Base-by-base conservation (phyloP, 1,140 invertebrate species). In the Diploscapter pachys region DNA sequence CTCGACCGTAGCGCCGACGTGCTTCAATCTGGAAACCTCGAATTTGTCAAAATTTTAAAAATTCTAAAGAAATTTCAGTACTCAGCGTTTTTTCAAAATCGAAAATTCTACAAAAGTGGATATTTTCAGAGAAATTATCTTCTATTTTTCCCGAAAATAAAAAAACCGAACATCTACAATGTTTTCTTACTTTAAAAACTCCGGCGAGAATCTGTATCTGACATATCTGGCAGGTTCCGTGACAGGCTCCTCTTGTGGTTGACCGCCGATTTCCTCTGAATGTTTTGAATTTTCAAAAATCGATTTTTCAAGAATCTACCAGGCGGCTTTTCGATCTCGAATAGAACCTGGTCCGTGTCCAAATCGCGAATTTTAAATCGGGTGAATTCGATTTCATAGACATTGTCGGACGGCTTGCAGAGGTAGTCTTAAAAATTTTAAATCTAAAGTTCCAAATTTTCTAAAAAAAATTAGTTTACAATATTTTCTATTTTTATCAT, bases 351-450 rank as follows among this genome's bases (percentile, higher is more conserved):
- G 48, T 92, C 93, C 76, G 92, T 93, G 82, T 98, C 95, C 84
- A 98, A 89, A 87, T 99, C 95, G 72, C 96, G 89, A 77, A 99
- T 94, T 89, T 96, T 96, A 87, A 98, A 99, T 78, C 93, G 89
- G 52, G 94, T 96, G 87, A 99, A 99, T 87, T 98, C 95, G 84
- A 99, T 98, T 80, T 96, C 93, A 88, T 94, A 98, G 70, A 96
- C 89, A 88, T 98, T 99, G 49, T 93, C 95, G 82, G 96, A 93
- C 48, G 93, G 92, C 74, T 91, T 91, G 86, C 95, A 98, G 56
- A 98, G 88, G 86, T 98, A 99, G 81, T 89, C 92, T 93, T 82
- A 69, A 84, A 82, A 52, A 51, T 59, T n/a, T n/a, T n/a, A n/a
- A n/a, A n/a, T n/a, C n/a, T n/a, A n/a, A n/a, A n/a, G n/a, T n/a